Evolutionary conservation across 2,888 invertebrate genomes (phyloP).

Genomic region (Cancer borealis): DNA sequence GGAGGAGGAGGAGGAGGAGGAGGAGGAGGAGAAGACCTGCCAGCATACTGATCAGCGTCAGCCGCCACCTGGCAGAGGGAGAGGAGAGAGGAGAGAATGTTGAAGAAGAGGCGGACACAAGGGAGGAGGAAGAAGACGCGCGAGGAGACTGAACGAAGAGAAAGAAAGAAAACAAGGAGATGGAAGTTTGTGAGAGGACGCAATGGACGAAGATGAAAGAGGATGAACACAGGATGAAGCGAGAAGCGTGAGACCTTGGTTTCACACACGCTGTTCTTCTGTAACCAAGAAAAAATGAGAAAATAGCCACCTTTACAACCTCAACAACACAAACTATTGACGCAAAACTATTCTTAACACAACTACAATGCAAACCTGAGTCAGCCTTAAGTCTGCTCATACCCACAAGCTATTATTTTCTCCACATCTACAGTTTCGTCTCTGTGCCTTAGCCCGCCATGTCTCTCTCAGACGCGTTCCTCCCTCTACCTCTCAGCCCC

Average conservation of each 20-base stretch:
- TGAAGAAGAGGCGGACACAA: conserved; percentile 5
- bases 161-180: conserved; percentile 10
- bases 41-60: conserved; percentile 11
- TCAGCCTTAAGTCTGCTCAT: background rate
- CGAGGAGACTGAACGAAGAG: background rate
- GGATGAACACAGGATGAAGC: background rate
- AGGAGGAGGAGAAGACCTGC: conserved; percentile 1
- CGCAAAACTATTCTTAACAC: background rate
- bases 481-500: background rate
- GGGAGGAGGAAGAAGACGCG: background rate
- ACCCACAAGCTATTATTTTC: background rate
- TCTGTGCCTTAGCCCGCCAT: background rate
- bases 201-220: background rate
- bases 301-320: background rate
- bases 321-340: background rate
- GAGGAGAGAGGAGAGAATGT: conserved; percentile 7
- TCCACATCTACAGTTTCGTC: background rate
- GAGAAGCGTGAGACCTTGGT: background rate
- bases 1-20: background rate
- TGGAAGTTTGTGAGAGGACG: conserved; percentile 13
- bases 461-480: background rate
- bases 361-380: background rate
- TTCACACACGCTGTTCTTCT: background rate
- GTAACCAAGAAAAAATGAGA: background rate
- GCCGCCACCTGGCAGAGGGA: conserved; percentile 23